Evolutionary conservation across 2,113 vertebrate genomes (phyloP), one percentile per base, ranked within the genome.

Genomic region (Lepidothrix coronata): DNA sequence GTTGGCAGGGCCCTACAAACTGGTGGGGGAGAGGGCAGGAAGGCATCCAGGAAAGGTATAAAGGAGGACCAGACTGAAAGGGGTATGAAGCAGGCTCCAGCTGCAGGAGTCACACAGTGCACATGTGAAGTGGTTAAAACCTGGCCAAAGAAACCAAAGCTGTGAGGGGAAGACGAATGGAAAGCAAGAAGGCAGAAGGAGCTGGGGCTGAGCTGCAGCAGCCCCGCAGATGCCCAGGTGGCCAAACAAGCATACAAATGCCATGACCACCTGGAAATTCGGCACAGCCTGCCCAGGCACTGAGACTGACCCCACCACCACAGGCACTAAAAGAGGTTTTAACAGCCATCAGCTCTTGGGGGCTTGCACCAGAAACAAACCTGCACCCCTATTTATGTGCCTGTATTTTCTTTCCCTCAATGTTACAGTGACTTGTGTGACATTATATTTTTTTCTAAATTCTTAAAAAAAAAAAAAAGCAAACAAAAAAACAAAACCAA

Each of bases 281-380:
- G 0, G 23, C 35, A n/a, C 48, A 82, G 62, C 27, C 30, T 35
- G 28, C 7, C 2, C 5, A 3, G 7, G 17, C 3, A 3, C 24
- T 2, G 6, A 71, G 55, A 23, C 13, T 33, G 77, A 61, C 31
- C 35, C 25, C 46, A 7, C 39, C 7, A 2, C 46, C 59, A 44
- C 41, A 35, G 75, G 59, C 62, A 65, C 62, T 22, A 14, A 46
- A 68, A 23, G 11, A 24, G 0, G 0, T 35, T 85, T 66, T n/a
- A 82, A 57, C 18, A 62, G 23, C 58, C 68, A 15, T 33, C 23
- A 63, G 22, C 17, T 72, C 22, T 20, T 1, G 0, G 16, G 19
- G 21, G 30, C 31, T 85, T 77, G 52, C 39, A 37, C 27, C 16
- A n/a, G 51, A 57, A 67, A 72, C 17, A 71, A 91, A 14, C 39